Evolutionary conservation across 2,797 vertebrate genomes (phyloP).

Genomic region (Syndactyla subalaris): DNA sequence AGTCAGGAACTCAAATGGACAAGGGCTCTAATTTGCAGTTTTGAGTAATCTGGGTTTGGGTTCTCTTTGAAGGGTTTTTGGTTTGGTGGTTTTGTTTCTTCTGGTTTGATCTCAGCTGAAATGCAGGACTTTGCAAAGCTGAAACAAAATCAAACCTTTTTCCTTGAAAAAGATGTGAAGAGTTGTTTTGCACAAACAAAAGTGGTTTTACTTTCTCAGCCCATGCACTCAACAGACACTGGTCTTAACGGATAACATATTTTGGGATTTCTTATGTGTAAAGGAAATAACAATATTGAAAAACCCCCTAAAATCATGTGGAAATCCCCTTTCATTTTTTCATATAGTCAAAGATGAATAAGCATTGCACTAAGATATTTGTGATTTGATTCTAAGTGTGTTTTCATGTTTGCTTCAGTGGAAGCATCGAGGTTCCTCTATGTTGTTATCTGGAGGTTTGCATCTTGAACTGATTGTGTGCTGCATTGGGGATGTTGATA

Average conservation of each 20-base stretch:
- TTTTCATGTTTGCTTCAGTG: background rate
- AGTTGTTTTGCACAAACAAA: background rate
- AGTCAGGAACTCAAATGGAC: background rate
- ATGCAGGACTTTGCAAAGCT: background rate
- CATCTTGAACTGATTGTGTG: background rate
- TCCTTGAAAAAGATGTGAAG: background rate
- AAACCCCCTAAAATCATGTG: background rate
- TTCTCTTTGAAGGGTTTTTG: background rate
- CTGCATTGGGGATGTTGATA: background rate
- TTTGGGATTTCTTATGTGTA: background rate
- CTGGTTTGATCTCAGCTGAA: background rate
- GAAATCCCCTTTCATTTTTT: background rate
- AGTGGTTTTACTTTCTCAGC: background rate
- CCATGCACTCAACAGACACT: fast-evolving
- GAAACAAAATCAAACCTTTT: background rate
- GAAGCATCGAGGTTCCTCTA: background rate
- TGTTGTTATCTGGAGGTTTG: background rate
- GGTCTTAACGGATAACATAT: background rate
- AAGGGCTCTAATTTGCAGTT: background rate
- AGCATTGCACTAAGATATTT: background rate
- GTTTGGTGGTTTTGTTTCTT: background rate
- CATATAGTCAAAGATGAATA: background rate
- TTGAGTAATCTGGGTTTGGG: background rate
- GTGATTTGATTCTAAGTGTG: background rate
- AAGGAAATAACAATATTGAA: background rate